These are phyloP conservation scores for Leptocoma aspasia DNA, from an alignment of 2,113 vertebrate species.

Conservation along the genomic window DNA sequence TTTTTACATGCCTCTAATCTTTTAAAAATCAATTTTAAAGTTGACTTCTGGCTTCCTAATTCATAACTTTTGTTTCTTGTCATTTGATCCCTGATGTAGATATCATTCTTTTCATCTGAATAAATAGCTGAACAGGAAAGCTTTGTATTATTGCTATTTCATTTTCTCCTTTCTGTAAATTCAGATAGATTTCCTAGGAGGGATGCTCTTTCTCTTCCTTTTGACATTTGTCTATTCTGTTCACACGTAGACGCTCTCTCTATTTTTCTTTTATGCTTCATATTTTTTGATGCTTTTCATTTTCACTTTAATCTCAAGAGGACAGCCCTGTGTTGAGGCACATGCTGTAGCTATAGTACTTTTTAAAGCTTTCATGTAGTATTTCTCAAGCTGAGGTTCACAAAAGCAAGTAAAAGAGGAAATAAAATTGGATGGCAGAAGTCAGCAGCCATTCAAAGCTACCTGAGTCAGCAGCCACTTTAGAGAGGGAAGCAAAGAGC, in stretches of 20 bases:
- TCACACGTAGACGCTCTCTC: not conserved
- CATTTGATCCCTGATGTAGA: not conserved
- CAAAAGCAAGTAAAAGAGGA: not conserved
- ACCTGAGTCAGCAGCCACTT: not conserved
- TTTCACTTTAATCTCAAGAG: conserved; percentile 38
- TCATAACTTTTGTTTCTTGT: not conserved
- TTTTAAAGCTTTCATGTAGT: not conserved
- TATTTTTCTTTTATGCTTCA: not conserved
- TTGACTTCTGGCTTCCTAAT: not conserved
- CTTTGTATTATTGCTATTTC: not conserved
- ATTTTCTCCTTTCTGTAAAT: conserved; percentile 1
- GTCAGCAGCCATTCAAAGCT: not conserved
- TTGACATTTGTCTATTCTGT: conserved; percentile 3
- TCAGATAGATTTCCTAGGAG: not conserved
- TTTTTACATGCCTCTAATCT: not conserved
- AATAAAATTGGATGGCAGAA: not conserved
- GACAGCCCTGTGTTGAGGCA: not conserved
- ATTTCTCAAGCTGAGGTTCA: not conserved
- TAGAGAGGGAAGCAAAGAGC: not conserved
- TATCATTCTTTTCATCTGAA: conserved; percentile 5
- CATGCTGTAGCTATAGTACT: not conserved
- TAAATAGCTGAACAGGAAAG: not conserved
- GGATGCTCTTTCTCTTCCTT: not conserved
- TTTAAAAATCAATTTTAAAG: not conserved
- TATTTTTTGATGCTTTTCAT: not conserved